These are phyloP conservation scores for Tillus elongatus DNA, from an alignment of 2,888 invertebrate species.

Conservation along the genomic window DNA sequence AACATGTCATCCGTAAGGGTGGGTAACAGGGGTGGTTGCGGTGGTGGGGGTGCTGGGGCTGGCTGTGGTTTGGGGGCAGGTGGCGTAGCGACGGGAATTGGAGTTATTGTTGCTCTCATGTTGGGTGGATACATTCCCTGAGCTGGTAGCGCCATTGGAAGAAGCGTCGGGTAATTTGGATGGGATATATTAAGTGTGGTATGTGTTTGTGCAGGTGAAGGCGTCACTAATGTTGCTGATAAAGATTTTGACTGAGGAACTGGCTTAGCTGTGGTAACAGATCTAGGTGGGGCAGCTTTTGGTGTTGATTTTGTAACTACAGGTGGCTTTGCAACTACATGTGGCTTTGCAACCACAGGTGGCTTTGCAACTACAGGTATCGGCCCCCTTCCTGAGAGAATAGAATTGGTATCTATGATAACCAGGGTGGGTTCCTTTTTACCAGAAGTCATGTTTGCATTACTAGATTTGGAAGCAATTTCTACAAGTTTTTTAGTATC, in stretches of 20 bases:
- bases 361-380: conserved; percentile 43
- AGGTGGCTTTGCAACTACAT: no score
- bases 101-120: conserved; percentile 50
- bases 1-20: conserved; percentile 87
- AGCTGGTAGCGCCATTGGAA: conserved; percentile 48
- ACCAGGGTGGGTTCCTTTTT: conserved; percentile 69
- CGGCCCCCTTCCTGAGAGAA: conserved; percentile 53
- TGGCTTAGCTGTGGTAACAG: neutral
- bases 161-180: conserved; percentile 39
- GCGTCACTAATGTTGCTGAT: neutral
- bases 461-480: conserved; percentile 53
- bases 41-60: conserved; percentile 29
- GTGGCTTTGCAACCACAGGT: conserved; percentile 41
- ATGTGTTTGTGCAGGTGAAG: conserved; percentile 9
- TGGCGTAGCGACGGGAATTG: conserved; percentile 39
- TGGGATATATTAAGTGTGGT: conserved; percentile 19
- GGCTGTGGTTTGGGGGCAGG: conserved; percentile 24
- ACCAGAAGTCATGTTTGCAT: conserved; percentile 38
- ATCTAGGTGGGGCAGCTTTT: neutral
- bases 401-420: conserved; percentile 70
- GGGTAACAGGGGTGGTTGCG: conserved; percentile 54
- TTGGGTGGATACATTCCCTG: conserved; percentile 57
- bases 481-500: conserved; percentile 63
- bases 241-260: neutral
- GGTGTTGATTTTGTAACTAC: conserved; percentile 15